Evolutionary conservation across 1,140 invertebrate genomes (phyloP).

Genomic region (Mylabris phalerata): DNA sequence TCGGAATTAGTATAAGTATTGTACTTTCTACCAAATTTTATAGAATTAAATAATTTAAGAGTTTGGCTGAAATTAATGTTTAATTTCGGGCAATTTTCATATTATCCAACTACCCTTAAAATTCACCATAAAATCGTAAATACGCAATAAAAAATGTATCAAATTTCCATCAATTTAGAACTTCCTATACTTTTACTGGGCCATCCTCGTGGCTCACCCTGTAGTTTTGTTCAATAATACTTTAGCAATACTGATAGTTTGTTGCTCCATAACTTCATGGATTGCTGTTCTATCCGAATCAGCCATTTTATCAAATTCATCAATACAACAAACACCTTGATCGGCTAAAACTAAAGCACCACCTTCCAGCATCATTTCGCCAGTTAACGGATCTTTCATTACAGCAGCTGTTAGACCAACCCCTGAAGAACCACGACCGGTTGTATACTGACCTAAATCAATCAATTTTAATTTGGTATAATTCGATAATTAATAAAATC

Average conservation of each 20-base stretch:
- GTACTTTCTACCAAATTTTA: no score
- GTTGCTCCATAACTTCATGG: slow-evolving; percentile 99
- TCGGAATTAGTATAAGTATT: no score
- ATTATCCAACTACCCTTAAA: no score
- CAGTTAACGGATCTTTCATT: slow-evolving; percentile 94
- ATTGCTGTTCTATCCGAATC: slow-evolving; percentile 94
- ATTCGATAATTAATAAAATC: no score
- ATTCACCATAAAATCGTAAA: no score
- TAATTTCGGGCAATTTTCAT: no score
- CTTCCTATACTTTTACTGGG: no score
- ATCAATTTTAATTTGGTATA: no score
- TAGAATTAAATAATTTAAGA: no score
- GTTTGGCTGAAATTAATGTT: no score
- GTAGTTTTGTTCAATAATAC: slow-evolving; percentile 40
- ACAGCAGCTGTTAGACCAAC: slow-evolving; percentile 98
- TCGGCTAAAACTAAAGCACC: slow-evolving; percentile 97
- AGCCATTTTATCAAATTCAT: slow-evolving; percentile 99
- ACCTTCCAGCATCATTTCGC: slow-evolving; percentile 96
- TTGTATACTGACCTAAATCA: slow-evolving; percentile 69
- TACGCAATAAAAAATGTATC: no score
- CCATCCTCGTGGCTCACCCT: neutral
- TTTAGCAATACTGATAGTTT: slow-evolving; percentile 99
- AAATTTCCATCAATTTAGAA: no score
- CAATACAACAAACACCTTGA: slow-evolving; percentile 97
- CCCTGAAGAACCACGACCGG: slow-evolving; percentile 93